A percentile compares a stretch with the other conserved stretches of the same genome.
Conservation (phyloP, 2,797 vertebrate species). For the Melanogrammus aeglefinus region DNA sequence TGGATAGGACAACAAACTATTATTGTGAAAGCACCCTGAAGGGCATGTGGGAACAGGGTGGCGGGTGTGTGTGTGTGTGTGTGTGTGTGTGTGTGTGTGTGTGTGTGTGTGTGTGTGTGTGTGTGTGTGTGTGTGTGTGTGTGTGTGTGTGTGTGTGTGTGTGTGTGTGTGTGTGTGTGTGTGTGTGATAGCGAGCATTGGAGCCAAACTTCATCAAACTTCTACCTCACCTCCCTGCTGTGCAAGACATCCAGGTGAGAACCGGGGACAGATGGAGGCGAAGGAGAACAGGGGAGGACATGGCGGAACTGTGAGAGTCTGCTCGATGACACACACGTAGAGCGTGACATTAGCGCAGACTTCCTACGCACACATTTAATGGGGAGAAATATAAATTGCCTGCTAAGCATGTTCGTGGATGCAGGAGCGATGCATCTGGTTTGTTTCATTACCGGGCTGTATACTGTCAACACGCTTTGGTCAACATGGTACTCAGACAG, state of each 20-base stretch:
- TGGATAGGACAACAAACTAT: background rate
- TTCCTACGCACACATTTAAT: slow-evolving; percentile 43
- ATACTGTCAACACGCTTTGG: background rate
- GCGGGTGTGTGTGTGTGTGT: no score
- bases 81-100: no score
- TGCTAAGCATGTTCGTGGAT: slow-evolving; percentile 49
- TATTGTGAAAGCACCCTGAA: background rate
- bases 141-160: no score
- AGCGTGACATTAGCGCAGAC: slow-evolving; percentile 39
- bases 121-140: no score
- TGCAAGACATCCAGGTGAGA: background rate
- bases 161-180: no score
- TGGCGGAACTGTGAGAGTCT: slow-evolving; percentile 39
- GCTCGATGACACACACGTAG: slow-evolving; percentile 29
- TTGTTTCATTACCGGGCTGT: slow-evolving; percentile 45
- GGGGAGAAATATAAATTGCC: slow-evolving; percentile 36
- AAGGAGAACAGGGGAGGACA: background rate
- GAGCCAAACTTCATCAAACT: background rate
- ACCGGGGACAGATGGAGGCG: background rate
- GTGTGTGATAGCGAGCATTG: background rate
- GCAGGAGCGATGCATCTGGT: slow-evolving; percentile 40
- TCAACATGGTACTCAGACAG: background rate
- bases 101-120: no score
- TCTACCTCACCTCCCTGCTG: background rate
- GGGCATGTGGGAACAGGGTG: no score